Percentiles rank a stretch among this genome's conserved stretches.
Evolutionary conservation across 2,888 invertebrate genomes (phyloP).

Genomic region (Seira ritae): DNA sequence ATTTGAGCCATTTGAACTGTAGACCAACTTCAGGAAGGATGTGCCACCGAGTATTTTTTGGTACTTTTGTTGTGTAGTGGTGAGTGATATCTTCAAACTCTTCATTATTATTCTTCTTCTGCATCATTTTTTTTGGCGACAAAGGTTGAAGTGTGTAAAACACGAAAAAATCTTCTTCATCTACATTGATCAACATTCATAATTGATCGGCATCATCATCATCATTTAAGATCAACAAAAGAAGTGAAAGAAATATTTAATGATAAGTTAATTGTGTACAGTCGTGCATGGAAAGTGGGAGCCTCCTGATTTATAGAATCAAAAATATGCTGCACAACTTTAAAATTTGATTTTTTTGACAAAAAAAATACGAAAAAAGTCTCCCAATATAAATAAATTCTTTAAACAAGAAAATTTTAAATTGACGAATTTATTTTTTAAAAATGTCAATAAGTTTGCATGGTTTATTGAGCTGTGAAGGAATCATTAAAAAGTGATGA

Average conservation of each 20-base stretch:
- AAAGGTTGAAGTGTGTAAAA: not conserved
- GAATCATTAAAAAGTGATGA: not conserved
- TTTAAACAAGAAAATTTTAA: too few relatives aligned
- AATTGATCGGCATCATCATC: too few relatives aligned
- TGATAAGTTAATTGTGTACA: not conserved
- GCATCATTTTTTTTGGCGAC: not conserved
- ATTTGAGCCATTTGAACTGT: conserved; percentile 48
- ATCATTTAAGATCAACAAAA: not conserved
- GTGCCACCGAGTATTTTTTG: conserved; percentile 42
- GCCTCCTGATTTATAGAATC: not conserved
- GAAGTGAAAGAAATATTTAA: not conserved
- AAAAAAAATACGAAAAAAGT: not conserved
- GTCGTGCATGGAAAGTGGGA: not conserved
- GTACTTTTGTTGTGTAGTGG: conserved; percentile 21
- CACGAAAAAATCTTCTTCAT: not conserved
- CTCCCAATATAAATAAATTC: too few relatives aligned
- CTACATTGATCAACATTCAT: not conserved
- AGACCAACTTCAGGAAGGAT: conserved; percentile 61
- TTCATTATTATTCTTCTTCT: conserved; percentile 12
- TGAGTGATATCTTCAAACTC: conserved; percentile 14
- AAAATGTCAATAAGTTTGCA: not conserved
- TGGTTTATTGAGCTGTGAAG: not conserved
- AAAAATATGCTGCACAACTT: not conserved
- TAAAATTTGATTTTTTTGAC: not conserved
- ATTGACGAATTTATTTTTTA: not conserved